Conservation (phyloP, 2,797 vertebrate species). For the Pseudochirops corinnae region DNA sequence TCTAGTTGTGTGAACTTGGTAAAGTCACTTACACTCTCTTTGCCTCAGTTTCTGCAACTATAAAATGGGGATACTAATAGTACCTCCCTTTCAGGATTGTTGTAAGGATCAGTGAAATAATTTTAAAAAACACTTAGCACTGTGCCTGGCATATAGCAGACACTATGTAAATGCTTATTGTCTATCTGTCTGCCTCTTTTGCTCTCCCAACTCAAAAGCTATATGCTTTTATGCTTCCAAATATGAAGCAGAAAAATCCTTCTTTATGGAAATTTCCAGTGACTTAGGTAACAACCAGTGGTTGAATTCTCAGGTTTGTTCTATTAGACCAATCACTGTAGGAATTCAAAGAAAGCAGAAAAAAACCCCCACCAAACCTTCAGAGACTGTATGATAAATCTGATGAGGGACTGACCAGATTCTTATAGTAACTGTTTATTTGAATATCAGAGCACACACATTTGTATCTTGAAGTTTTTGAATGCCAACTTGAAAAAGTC, state of each 20-base stretch:
- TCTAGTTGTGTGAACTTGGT: not conserved
- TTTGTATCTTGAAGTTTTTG: slow-evolving; percentile 24
- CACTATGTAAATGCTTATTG: not conserved
- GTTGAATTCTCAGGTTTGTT: slow-evolving; percentile 35
- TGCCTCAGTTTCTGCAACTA: not conserved
- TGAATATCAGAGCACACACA: not conserved
- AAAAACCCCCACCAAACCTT: not conserved
- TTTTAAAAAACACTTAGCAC: not conserved
- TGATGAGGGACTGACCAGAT: slow-evolving; percentile 12
- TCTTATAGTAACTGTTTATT: not conserved
- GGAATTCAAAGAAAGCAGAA: slow-evolving; percentile 5
- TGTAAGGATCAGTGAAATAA: not conserved
- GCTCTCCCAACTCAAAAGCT: not conserved
- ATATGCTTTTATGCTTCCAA: not conserved
- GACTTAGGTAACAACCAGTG: not conserved
- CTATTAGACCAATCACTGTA: not conserved
- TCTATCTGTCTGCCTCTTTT: not conserved
- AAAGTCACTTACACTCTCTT: not conserved
- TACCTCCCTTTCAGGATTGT: not conserved
- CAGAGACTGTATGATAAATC: slow-evolving; percentile 6
- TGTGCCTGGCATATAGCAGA: not conserved
- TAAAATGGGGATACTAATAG: not conserved
- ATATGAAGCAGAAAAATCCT: not conserved
- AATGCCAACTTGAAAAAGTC: not conserved
- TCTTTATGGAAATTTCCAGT: slow-evolving; percentile 5